Conservation (phyloP, 2,888 invertebrate genomes). For the Drosophila mimica region DNA sequence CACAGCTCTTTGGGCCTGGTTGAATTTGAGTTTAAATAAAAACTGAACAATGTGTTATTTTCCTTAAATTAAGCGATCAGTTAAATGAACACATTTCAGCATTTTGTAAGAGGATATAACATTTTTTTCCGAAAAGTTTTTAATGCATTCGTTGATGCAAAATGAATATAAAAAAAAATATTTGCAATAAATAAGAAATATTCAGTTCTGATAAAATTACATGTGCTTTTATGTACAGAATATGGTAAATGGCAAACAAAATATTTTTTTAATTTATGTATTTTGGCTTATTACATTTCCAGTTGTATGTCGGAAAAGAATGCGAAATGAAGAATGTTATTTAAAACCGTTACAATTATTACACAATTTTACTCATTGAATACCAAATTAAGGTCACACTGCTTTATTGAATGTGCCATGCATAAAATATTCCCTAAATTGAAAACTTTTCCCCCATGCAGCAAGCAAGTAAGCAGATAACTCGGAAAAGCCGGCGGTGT, state of each 20-base stretch:
- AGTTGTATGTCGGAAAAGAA: background rate
- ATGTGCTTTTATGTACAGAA: background rate
- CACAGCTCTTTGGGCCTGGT: conserved; percentile 8
- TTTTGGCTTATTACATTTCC: background rate
- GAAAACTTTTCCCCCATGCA: background rate
- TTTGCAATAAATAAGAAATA: no score
- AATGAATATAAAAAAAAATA: no score
- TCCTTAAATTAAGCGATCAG: conserved; percentile 33
- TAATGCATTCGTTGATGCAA: background rate
- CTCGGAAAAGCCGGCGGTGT: background rate
- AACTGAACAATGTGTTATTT: conserved; percentile 8
- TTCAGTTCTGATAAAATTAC: no score
- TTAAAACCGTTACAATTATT: background rate
- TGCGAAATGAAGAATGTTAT: background rate
- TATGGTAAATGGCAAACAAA: background rate
- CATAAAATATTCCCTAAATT: background rate
- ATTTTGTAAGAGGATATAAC: background rate
- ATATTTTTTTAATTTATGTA: background rate
- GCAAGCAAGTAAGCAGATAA: background rate
- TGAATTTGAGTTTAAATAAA: conserved; percentile 4
- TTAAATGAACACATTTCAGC: background rate
- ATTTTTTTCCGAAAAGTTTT: background rate
- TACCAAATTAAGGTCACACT: background rate
- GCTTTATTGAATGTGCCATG: background rate
- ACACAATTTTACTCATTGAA: background rate